phyloP scores from a whole-genome alignment of 2,888 invertebrate species.

The Notocelia uddmanniana region DNA sequence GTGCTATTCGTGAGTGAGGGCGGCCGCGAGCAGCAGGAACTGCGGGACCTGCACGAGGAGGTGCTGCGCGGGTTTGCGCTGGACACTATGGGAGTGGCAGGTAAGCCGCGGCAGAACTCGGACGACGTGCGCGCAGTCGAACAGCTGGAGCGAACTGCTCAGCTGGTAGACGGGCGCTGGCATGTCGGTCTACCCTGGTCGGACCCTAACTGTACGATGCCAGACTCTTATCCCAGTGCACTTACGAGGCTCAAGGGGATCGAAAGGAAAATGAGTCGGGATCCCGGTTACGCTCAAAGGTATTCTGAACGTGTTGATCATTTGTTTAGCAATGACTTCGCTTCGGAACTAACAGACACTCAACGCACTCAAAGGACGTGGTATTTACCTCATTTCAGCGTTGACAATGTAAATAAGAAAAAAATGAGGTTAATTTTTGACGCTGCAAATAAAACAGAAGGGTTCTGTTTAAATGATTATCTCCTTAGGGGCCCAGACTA shows the following conservation, averaged over 20 bases:
- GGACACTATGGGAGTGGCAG: not conserved
- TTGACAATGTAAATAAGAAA: no score
- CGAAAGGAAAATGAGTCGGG: no score
- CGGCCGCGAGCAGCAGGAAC: constrained; percentile 17
- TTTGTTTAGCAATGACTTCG: constrained; percentile 4
- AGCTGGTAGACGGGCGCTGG: constrained; percentile 10
- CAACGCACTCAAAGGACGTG: constrained; percentile 17
- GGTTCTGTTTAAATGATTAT: no score
- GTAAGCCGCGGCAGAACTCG: no score
- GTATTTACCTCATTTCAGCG: no score
- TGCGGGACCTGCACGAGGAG: constrained; percentile 23
- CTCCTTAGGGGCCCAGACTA: no score
- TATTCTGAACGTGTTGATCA: constrained; percentile 19
- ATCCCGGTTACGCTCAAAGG: constrained; percentile 10
- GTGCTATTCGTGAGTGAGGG: no score
- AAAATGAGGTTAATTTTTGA: no score
- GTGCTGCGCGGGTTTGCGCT: constrained; percentile 16
- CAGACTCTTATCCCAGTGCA: no score
- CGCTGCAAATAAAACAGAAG: no score
- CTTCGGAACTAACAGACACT: constrained; percentile 4
- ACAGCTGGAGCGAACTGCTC: constrained; percentile 2
- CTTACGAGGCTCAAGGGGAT: no score
- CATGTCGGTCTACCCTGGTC: constrained; percentile 6
- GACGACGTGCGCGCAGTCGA: no score
- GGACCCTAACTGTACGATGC: constrained; percentile 3